Conservation (phyloP, 2,797 vertebrate genomes). For the Diceros bicornis region DNA sequence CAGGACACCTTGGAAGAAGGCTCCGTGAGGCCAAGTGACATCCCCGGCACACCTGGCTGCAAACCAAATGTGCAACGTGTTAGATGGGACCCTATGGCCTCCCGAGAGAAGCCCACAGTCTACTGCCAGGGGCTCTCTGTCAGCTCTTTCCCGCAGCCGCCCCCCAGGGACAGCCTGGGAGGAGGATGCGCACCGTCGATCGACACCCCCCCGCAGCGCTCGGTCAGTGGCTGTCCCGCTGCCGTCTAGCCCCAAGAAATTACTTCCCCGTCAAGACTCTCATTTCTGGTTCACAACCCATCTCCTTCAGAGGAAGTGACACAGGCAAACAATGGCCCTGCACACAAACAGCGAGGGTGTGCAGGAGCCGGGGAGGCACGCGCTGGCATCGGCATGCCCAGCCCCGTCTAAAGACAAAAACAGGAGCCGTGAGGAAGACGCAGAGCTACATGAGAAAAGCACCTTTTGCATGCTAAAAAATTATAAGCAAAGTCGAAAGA, state of each 20-base stretch:
- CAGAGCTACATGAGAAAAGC: neutral
- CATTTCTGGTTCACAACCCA: neutral
- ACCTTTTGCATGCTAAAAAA: neutral
- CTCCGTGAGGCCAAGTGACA: neutral
- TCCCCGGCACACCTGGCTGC: neutral
- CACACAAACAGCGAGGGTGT: neutral
- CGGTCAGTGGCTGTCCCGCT: neutral
- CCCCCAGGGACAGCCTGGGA: neutral
- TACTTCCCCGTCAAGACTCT: neutral
- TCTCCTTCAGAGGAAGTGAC: neutral
- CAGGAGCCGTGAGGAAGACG: neutral
- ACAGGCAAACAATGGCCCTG: neutral
- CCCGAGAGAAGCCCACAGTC: neutral
- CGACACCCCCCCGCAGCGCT: neutral
- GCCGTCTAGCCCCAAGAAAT: neutral
- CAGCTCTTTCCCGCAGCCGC: neutral
- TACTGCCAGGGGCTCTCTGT: neutral
- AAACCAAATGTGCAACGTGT: neutral
- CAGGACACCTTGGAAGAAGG: too few species aligned
- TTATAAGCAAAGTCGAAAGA: neutral
- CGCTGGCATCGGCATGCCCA: too few species aligned
- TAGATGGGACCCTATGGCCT: neutral
- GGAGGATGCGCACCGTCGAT: rapidly evolving
- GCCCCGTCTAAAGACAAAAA: neutral
- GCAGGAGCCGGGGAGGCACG: neutral